phyloP scores from a whole-genome alignment of 35 echinoderm and acorn worm genomes.

The Stichopus chloronotus region DNA sequence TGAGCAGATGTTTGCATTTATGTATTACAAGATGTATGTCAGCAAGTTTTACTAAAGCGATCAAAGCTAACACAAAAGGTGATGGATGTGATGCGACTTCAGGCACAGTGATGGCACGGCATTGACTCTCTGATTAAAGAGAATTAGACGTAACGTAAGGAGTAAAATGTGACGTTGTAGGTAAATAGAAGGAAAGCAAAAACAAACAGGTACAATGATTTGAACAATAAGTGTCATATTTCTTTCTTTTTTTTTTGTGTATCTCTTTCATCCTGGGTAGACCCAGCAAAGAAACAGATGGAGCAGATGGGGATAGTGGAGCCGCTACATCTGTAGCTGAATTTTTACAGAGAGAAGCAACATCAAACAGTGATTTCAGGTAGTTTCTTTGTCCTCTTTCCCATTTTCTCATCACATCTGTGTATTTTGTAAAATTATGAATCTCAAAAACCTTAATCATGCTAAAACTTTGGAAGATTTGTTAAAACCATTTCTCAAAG shows the following conservation, averaged over 20 bases:
- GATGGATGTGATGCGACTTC: no score
- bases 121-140: no score
- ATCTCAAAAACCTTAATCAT: not conserved
- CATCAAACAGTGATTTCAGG: constrained; percentile 94
- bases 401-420: not conserved
- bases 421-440: not conserved
- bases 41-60: no score
- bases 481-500: not conserved
- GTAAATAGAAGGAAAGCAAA: no score
- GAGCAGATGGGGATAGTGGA: constrained; percentile 58
- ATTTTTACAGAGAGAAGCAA: constrained; percentile 92
- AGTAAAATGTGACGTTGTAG: no score
- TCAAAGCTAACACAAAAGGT: no score
- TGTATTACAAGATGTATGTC: no score
- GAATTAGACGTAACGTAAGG: no score
- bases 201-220: no score
- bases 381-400: not conserved
- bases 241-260: constrained; percentile 3
- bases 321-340: constrained; percentile 66
- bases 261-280: constrained; percentile 39
- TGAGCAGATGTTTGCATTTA: no score
- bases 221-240: no score
- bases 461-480: not conserved
- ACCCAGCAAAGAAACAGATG: constrained; percentile 59
- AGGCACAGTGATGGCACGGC: no score